phyloP scores from a whole-genome alignment of 2,888 invertebrate species.

The Tetheella fluctuosa region DNA sequence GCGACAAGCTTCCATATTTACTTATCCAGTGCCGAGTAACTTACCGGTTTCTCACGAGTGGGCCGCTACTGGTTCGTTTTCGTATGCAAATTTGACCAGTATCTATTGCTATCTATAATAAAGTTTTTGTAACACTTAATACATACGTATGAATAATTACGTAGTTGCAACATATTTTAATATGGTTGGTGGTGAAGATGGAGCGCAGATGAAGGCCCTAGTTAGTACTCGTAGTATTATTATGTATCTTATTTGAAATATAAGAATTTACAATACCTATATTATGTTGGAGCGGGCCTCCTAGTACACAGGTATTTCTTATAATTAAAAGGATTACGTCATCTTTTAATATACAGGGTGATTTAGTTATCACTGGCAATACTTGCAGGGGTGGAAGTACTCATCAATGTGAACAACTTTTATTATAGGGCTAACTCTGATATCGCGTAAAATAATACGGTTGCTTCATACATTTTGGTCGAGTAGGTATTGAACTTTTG shows the following conservation, averaged over 20 bases:
- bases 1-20: constrained; percentile 81
- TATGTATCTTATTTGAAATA: neutral
- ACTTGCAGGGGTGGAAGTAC: too few relatives aligned
- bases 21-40: constrained; percentile 69
- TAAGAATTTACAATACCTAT: constrained; percentile 14
- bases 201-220: constrained; percentile 7
- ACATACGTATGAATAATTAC: constrained; percentile 15
- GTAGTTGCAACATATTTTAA: constrained; percentile 10
- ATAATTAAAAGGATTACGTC: too few relatives aligned
- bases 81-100: constrained; percentile 67
- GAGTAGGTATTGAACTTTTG: too few relatives aligned
- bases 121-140: constrained; percentile 15
- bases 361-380: too few relatives aligned
- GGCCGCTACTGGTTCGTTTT: constrained; percentile 71
- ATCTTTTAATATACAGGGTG: too few relatives aligned
- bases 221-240: too few relatives aligned
- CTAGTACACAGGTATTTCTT: too few relatives aligned
- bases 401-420: too few relatives aligned
- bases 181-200: constrained; percentile 13
- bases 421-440: too few relatives aligned
- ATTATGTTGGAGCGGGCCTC: too few relatives aligned
- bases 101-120: constrained; percentile 48
- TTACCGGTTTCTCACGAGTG: constrained; percentile 79
- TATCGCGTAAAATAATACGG: too few relatives aligned
- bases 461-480: too few relatives aligned